Conservation (phyloP, 2,113 vertebrate genomes). For the Urocolius indicus region DNA sequence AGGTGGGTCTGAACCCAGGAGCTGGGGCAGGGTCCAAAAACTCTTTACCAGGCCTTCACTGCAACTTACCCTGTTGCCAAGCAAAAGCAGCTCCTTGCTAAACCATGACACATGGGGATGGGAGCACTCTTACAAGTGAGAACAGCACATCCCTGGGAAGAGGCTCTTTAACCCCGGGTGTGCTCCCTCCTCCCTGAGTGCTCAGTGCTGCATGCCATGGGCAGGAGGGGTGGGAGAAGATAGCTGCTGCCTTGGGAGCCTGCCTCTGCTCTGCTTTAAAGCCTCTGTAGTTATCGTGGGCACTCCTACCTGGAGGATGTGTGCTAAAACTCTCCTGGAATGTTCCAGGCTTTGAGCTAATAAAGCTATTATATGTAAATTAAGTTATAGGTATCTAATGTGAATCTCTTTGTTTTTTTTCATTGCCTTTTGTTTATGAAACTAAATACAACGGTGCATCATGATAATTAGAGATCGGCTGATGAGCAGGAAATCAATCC, state of each 20-base stretch:
- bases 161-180: rapidly evolving
- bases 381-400: neutral
- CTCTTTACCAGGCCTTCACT: too few relatives aligned
- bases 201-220: rapidly evolving
- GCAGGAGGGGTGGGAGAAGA: neutral
- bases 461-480: neutral
- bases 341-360: conserved; percentile 27
- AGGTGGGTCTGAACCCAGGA: too few relatives aligned
- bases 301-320: rapidly evolving
- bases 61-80: too few relatives aligned
- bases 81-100: too few relatives aligned
- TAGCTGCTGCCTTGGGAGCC: neutral
- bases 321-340: neutral
- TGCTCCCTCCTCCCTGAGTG: rapidly evolving
- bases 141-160: rapidly evolving
- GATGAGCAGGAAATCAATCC: neutral
- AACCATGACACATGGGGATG: neutral
- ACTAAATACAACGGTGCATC: neutral
- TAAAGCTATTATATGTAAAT: neutral
- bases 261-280: neutral
- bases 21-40: too few relatives aligned
- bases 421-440: conserved; percentile 11
- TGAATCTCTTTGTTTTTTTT: neutral
- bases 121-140: rapidly evolving
- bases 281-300: rapidly evolving